Conservation (phyloP, 2,888 invertebrate genomes). For the Hirtodrosophila trivittata region DNA sequence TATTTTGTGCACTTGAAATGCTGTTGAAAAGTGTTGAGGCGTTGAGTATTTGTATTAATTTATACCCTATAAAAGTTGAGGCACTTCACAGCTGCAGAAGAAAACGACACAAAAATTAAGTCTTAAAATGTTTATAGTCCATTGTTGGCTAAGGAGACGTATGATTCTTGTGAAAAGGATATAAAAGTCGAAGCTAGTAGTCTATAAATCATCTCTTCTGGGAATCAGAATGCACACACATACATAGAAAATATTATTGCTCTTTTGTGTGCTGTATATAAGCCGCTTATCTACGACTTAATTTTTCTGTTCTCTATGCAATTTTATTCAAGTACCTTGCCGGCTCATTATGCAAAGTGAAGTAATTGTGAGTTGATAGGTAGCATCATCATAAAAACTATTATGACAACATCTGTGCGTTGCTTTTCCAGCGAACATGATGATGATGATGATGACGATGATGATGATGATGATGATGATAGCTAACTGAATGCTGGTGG, state of each 20-base stretch:
- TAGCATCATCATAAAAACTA: conserved; percentile 55
- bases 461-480: conserved; percentile 35
- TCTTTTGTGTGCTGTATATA: too few relatives aligned
- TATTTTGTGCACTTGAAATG: conserved; percentile 51
- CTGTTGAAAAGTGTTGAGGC: conserved; percentile 39
- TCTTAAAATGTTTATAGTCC: too few relatives aligned
- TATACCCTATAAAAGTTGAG: conserved; percentile 6
- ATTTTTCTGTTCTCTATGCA: not conserved
- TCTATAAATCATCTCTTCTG: too few relatives aligned
- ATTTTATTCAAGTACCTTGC: conserved; percentile 12
- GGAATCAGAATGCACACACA: too few relatives aligned
- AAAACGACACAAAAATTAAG: too few relatives aligned
- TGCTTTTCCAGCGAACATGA: conserved; percentile 9
- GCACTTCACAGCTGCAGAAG: too few relatives aligned
- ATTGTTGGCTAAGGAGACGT: too few relatives aligned
- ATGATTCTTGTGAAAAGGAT: too few relatives aligned
- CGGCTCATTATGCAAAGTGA: conserved; percentile 66
- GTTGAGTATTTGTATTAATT: conserved; percentile 35
- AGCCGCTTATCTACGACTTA: too few relatives aligned
- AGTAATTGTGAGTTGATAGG: conserved; percentile 67
- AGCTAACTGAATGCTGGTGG: conserved; percentile 29
- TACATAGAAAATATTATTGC: too few relatives aligned
- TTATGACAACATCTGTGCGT: conserved; percentile 30
- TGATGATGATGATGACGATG: conserved; percentile 25
- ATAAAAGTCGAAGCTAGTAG: too few relatives aligned